phyloP scores from a whole-genome alignment of 2,888 invertebrate species.

The Protonemura montana region DNA sequence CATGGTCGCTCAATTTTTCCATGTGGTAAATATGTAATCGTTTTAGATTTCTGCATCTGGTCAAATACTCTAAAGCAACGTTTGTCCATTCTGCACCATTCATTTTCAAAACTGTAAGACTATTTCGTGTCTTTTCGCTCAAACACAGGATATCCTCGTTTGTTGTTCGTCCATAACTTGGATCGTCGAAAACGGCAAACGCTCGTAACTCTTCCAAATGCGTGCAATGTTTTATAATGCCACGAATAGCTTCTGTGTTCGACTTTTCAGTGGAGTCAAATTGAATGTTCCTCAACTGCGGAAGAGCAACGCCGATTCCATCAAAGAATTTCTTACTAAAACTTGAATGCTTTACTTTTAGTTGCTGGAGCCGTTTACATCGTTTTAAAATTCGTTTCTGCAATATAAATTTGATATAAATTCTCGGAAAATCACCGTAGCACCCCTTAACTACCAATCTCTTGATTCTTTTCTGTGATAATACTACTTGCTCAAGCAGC shows the following conservation, averaged over 20 bases:
- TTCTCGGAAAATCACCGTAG: not conserved
- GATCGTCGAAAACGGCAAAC: not conserved
- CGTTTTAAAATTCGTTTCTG: not conserved
- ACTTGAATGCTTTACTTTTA: not conserved
- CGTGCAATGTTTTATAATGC: not conserved
- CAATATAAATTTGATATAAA: not conserved
- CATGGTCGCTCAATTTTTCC: not conserved
- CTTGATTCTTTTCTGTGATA: not conserved
- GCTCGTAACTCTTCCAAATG: not conserved
- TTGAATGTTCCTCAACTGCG: not conserved
- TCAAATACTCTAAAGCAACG: not conserved
- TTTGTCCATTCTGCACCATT: not conserved
- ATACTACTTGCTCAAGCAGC: not conserved
- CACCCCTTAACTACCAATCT: not conserved
- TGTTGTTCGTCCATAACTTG: constrained; percentile 12
- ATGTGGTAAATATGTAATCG: not conserved
- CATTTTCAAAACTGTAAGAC: not conserved
- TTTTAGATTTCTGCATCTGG: not conserved
- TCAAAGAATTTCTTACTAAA: not conserved
- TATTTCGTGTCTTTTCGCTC: not conserved
- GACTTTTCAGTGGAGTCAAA: not conserved
- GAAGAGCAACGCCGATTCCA: not conserved
- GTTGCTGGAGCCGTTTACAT: not conserved
- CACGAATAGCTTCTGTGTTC: not conserved
- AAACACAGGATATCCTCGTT: not conserved